Conservation (phyloP, 1,140 invertebrate genomes). For the Dendrolimus kikuchii region DNA sequence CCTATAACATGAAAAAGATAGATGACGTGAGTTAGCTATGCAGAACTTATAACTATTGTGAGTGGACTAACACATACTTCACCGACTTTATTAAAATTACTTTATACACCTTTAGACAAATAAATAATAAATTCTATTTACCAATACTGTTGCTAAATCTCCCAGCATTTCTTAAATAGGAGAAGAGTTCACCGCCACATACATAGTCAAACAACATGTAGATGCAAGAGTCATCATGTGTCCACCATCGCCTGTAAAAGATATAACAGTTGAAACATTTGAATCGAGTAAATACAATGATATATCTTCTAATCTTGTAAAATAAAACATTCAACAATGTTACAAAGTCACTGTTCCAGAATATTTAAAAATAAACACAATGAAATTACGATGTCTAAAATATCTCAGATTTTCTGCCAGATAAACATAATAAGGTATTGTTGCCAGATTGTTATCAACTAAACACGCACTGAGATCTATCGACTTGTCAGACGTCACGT, state of each 20-base stretch:
- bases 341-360: too few relatives aligned
- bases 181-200: conserved; percentile 95
- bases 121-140: conserved; percentile 42
- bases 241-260: conserved; percentile 88
- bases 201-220: conserved; percentile 97
- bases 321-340: too few relatives aligned
- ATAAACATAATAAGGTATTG: not conserved
- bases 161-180: conserved; percentile 94
- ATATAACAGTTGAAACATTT: conserved; percentile 4
- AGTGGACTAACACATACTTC: too few relatives aligned
- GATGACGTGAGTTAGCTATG: too few relatives aligned
- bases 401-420: too few relatives aligned
- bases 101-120: not conserved
- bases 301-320: not conserved
- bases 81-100: too few relatives aligned
- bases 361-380: too few relatives aligned
- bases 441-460: conserved; percentile 11
- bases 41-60: too few relatives aligned
- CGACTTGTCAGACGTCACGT: conserved; percentile 1
- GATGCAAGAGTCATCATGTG: conserved; percentile 89
- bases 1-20: too few relatives aligned
- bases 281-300: not conserved
- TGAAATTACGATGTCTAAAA: too few relatives aligned
- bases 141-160: conserved; percentile 89
- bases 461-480: conserved; percentile 11